Percentiles rank a stretch among this genome's conserved stretches.
Conservation (phyloP, 2,888 invertebrate genomes). For the Hybos culiciformis region DNA sequence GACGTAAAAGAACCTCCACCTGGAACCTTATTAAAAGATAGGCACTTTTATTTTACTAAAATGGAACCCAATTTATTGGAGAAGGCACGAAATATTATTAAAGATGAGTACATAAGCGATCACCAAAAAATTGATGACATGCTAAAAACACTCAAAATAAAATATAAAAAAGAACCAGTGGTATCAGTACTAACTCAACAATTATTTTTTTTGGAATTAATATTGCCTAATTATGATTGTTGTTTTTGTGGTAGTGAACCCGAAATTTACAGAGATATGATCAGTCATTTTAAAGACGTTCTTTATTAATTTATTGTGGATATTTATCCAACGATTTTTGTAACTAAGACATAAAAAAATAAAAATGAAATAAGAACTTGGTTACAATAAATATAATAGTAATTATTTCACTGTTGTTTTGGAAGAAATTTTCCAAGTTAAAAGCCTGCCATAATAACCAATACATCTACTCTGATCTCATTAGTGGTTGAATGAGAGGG, state of each 20-base stretch:
- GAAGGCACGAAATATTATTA: constrained; percentile 16
- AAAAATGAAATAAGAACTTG: no score
- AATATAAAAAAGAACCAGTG: constrained; percentile 15
- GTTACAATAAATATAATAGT: no score
- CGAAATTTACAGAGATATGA: no score
- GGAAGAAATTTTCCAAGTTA: no score
- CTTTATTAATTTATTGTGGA: no score
- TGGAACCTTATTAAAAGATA: constrained; percentile 23
- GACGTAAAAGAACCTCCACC: constrained; percentile 16
- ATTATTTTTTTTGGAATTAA: constrained; percentile 21
- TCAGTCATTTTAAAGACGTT: no score
- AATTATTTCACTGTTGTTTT: no score
- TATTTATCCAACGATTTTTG: no score
- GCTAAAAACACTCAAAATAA: constrained; percentile 22
- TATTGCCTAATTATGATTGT: constrained; percentile 24
- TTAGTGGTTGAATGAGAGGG: no score
- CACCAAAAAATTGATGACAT: constrained; percentile 18
- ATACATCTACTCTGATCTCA: no score
- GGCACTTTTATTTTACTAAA: constrained; percentile 29
- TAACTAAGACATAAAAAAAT: no score
- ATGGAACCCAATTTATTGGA: constrained; percentile 19
- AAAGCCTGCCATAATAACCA: no score
- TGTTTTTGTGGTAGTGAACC: constrained; percentile 19
- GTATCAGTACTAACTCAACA: constrained; percentile 11
- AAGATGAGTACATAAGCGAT: constrained; percentile 3